phyloP scores from a whole-genome alignment of 1,140 invertebrate species.

The Phocides pigmalion region DNA sequence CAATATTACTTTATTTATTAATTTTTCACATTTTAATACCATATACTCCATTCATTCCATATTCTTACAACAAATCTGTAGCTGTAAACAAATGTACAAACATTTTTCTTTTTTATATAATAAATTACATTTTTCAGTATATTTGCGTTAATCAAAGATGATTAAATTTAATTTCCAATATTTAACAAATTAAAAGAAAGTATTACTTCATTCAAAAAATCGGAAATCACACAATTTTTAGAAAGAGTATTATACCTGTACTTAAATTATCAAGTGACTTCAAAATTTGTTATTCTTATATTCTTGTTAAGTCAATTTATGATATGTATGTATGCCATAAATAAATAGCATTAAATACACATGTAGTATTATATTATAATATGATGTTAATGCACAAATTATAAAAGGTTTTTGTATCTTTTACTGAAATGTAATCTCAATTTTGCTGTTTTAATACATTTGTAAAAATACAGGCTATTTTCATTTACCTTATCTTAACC shows the following conservation, averaged over 20 bases:
- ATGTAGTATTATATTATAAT: constrained; percentile 41
- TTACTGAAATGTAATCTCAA: constrained; percentile 65
- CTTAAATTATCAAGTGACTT: constrained; percentile 32
- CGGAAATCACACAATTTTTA: neutral
- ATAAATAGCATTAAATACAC: constrained; percentile 33
- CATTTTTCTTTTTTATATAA: neutral
- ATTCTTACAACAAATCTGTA: too few species aligned
- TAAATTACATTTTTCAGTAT: too few species aligned
- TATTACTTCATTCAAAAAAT: neutral
- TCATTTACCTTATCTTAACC: constrained; percentile 32
- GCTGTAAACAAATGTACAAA: neutral
- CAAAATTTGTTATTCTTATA: constrained; percentile 17
- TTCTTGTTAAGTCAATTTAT: constrained; percentile 11
- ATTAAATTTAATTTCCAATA: too few species aligned
- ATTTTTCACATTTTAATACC: neutral
- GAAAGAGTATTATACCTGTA: constrained; percentile 16
- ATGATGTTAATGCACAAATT: constrained; percentile 53
- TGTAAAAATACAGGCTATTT: constrained; percentile 58
- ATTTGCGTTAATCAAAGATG: too few species aligned
- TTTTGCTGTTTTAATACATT: constrained; percentile 80
- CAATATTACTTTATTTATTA: constrained; percentile 27
- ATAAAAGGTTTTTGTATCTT: constrained; percentile 52
- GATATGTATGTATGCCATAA: constrained; percentile 41
- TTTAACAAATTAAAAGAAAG: neutral
- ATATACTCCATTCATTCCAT: constrained; percentile 30